phyloP scores from a whole-genome alignment of 2,797 vertebrate genomes.

The Chromis chromis region DNA sequence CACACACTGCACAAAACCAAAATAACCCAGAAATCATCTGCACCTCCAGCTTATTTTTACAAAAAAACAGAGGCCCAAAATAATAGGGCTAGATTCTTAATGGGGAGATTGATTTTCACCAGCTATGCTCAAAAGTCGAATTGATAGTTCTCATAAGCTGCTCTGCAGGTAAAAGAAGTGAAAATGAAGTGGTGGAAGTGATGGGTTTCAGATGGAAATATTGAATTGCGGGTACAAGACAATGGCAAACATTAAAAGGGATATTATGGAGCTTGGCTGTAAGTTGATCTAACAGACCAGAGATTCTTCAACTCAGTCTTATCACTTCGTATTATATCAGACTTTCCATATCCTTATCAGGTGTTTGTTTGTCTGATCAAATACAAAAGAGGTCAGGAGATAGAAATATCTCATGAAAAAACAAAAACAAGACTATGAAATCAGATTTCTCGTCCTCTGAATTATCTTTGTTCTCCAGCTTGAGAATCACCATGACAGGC shows the following conservation, averaged over 20 bases:
- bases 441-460: background rate
- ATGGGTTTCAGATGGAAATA: background rate
- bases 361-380: background rate
- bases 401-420: background rate
- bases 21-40: constrained; percentile 28
- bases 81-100: constrained; percentile 1
- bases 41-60: constrained; percentile 15
- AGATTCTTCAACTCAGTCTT: background rate
- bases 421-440: background rate
- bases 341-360: background rate
- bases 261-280: too few species aligned
- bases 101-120: constrained; percentile 14
- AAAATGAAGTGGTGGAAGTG: constrained; percentile 15
- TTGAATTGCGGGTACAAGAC: background rate
- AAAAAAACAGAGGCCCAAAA: constrained; percentile 3
- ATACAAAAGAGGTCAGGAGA: background rate
- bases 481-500: background rate
- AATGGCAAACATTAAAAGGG: too few species aligned
- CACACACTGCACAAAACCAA: constrained; percentile 24
- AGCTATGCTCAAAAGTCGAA: constrained; percentile 17
- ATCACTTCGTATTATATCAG: background rate
- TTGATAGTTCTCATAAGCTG: constrained; percentile 31
- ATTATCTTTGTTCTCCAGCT: background rate
- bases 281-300: background rate
- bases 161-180: constrained; percentile 30